phyloP scores from a whole-genome alignment of 2,797 vertebrate species.

The Antennarius maculatus region DNA sequence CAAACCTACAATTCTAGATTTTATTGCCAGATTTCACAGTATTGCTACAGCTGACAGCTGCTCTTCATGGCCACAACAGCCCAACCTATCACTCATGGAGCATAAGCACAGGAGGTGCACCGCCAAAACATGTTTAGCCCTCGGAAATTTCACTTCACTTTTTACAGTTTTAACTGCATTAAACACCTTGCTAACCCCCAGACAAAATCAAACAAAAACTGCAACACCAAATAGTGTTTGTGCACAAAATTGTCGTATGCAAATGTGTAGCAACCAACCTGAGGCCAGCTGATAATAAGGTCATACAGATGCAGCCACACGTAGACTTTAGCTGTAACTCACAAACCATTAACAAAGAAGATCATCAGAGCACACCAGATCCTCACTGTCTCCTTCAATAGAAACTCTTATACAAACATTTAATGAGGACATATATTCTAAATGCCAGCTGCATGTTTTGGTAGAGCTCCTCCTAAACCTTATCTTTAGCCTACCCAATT shows the following conservation, averaged over 20 bases:
- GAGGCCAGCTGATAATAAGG: background rate
- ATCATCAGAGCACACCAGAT: background rate
- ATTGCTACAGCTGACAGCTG: conserved; percentile 18
- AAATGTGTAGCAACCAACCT: background rate
- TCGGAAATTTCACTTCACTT: conserved; percentile 7
- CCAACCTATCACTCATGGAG: conserved; percentile 4
- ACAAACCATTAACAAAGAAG: background rate
- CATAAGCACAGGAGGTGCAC: conserved; percentile 24
- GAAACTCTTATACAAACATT: background rate
- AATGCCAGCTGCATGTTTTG: conserved; percentile 16
- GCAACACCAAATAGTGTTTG: conserved; percentile 9
- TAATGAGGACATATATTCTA: background rate
- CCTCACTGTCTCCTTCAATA: background rate
- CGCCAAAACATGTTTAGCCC: conserved; percentile 31
- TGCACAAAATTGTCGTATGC: background rate
- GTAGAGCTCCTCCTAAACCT: conserved; percentile 17
- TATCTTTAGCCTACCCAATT: conserved; percentile 9
- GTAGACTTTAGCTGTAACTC: conserved; percentile 3
- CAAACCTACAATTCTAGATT: conserved; percentile 17
- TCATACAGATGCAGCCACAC: conserved; percentile 14
- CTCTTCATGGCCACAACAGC: conserved; percentile 7
- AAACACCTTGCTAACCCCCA: background rate
- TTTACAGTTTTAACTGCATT: conserved; percentile 2
- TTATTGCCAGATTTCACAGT: conserved; percentile 27
- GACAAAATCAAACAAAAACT: conserved; percentile 14